These are phyloP conservation scores for Spatula versicolor DNA, from an alignment of 2,797 vertebrate genomes.

Conservation along the genomic window DNA sequence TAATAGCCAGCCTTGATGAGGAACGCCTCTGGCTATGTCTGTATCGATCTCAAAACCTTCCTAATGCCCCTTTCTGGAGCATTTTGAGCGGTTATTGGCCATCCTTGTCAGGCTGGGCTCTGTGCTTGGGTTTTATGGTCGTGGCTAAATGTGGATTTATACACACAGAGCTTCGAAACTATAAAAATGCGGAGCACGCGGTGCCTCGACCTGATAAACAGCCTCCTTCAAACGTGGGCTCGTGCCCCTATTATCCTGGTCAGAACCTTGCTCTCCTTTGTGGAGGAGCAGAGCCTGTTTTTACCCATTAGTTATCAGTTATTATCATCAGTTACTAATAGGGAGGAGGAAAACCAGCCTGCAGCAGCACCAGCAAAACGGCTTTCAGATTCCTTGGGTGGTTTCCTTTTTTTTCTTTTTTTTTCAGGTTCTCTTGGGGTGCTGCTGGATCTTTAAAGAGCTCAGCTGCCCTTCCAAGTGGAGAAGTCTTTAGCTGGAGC, in stretches of 20 bases:
- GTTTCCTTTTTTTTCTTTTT: background rate
- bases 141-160: background rate
- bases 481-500: background rate
- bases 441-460: fast-evolving
- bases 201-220: background rate
- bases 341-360: background rate
- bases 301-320: background rate
- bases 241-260: fast-evolving
- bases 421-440: background rate
- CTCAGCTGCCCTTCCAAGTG: background rate
- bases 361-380: background rate
- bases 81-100: constrained; percentile 19
- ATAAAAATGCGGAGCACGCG: fast-evolving
- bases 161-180: fast-evolving
- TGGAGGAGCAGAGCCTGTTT: background rate
- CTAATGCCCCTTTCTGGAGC: background rate
- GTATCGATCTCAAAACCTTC: background rate
- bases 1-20: background rate
- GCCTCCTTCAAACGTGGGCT: fast-evolving
- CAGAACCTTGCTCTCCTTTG: background rate
- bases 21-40: background rate
- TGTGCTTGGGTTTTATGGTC: background rate
- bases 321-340: background rate
- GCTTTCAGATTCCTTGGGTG: background rate
- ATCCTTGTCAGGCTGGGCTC: background rate